Base-by-base conservation (phyloP, 2,888 invertebrate species). In the Cacoxenus indagator region DNA sequence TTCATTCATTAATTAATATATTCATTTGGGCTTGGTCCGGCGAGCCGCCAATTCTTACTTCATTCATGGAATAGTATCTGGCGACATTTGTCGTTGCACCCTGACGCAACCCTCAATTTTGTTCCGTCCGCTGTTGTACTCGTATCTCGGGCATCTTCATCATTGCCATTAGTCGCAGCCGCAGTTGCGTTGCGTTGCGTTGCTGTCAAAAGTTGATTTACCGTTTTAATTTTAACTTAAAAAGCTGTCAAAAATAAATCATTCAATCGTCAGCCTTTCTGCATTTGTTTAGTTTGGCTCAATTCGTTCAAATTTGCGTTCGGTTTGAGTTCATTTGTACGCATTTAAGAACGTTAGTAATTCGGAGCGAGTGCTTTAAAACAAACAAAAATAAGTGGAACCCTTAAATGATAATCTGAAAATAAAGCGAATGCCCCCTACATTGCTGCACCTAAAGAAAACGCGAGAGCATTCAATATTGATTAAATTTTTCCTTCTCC, bases 211-310 rank as follows among this genome's bases (percentile, higher is more conserved):
- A 85, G 76, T 85, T 86, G 86, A 85, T 86, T 85, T 86, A 86
- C 83, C 75, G 86, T 83, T 86, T 85, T 85, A 85, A 85, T 85
- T 85, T 85, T 84, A 85, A 86, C 85, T 86, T 85, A 84, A 86
- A 85, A 85, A 85, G 78, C 83, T 86, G 85, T 86, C 85, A 85
- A 85, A 86, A 85, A 85, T 85, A 85, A 85, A 85, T 85, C 85
- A 85, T 85, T 85, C 86, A 85, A 86, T 81, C 82, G 78, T 26
- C 24, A n/a, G n/a, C n/a, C n/a, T n/a, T n/a, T n/a, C n/a, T 46
- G 31, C 71, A 22, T 11, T 29, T 26, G 27, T 55, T 55, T 24
- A 27, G 11, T 27, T 55, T 14, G 9, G 55, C 17, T 3, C 54
- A 26, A 51, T 51, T 51, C 19, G 19, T 19, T 19, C 9, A 14